Conservation (phyloP, 2,888 invertebrate species). For the Melanostoma mellinum region DNA sequence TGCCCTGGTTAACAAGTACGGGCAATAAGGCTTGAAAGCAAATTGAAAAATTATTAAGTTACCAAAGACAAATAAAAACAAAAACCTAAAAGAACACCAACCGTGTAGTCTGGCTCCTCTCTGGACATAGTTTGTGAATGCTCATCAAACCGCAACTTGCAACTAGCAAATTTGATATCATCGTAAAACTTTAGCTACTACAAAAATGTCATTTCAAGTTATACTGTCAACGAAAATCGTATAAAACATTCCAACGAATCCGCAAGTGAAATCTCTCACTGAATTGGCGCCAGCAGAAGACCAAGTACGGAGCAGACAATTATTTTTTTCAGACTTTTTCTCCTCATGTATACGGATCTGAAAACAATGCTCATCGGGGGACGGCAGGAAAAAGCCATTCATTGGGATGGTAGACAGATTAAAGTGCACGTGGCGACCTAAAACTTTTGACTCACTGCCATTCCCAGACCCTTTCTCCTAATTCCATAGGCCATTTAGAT, state of each 20-base stretch:
- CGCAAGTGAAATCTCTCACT: conserved; percentile 43
- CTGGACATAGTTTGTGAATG: conserved; percentile 9
- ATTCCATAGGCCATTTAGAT: conserved; percentile 56
- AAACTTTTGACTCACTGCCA: conserved; percentile 32
- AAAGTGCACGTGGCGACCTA: conserved; percentile 59
- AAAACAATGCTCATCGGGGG: conserved; percentile 27
- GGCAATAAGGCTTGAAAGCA: conserved; percentile 26
- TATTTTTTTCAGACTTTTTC: conserved; percentile 20
- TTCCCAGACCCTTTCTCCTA: not conserved
- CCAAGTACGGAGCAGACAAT: conserved; percentile 50
- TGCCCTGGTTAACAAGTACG: conserved; percentile 17
- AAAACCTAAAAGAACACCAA: conserved; percentile 10
- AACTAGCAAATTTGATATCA: conserved; percentile 44
- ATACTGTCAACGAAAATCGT: conserved; percentile 41
- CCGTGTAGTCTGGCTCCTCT: conserved; percentile 6
- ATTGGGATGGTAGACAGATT: conserved; percentile 55
- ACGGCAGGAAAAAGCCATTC: conserved; percentile 39
- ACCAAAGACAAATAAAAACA: conserved; percentile 32
- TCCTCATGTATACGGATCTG: not conserved
- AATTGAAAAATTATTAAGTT: conserved; percentile 65
- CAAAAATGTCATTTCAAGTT: conserved; percentile 43
- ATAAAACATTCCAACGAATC: conserved; percentile 40
- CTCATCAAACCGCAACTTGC: conserved; percentile 54
- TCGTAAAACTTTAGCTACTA: conserved; percentile 12
- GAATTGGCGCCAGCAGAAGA: conserved; percentile 45